These are phyloP conservation scores for Nesoenas mayeri DNA, from an alignment of 2,113 vertebrate genomes.

Conservation along the genomic window DNA sequence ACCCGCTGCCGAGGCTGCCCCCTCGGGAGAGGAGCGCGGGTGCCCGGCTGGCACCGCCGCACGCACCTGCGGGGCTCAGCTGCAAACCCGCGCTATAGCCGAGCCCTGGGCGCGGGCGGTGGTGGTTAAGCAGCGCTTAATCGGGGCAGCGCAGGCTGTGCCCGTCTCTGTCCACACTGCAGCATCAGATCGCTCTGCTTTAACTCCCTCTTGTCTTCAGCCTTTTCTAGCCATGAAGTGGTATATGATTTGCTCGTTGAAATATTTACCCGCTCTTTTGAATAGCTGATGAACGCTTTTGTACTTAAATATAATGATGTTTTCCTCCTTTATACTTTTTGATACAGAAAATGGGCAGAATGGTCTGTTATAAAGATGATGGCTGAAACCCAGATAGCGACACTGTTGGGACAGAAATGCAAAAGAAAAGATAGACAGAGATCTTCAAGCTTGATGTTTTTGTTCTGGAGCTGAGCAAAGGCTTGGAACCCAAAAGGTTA, in stretches of 20 bases:
- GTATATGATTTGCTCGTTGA: accelerated
- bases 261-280: not conserved
- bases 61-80: not conserved
- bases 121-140: accelerated
- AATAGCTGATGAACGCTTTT: not conserved
- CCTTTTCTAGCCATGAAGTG: accelerated
- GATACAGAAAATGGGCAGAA: no score
- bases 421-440: not conserved
- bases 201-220: not conserved
- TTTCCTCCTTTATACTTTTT: not conserved
- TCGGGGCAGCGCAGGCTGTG: not conserved
- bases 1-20: not conserved
- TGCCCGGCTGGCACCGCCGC: not conserved
- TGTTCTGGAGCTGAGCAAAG: not conserved
- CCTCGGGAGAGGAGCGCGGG: not conserved
- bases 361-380: accelerated
- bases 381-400: accelerated
- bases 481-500: not conserved
- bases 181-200: accelerated
- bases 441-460: not conserved
- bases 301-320: not conserved
- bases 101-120: not conserved
- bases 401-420: not conserved
- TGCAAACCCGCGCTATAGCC: not conserved
- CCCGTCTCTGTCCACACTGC: not conserved